These are phyloP conservation scores for Cabera pusaria DNA, from an alignment of 2,888 invertebrate species.

Conservation along the genomic window DNA sequence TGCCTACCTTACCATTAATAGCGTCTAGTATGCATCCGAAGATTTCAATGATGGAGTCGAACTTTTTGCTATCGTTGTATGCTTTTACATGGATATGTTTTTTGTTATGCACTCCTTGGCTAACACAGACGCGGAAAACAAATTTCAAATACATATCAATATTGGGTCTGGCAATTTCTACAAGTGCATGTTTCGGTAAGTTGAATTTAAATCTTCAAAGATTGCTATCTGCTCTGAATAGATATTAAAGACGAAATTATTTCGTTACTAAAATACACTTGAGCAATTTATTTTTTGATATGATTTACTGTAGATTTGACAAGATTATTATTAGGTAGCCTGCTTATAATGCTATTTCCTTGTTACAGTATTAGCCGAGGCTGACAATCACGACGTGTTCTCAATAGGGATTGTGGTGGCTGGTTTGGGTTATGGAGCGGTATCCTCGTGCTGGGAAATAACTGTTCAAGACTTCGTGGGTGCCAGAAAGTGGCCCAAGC, in stretches of 20 bases:
- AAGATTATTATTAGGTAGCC: too few relatives aligned
- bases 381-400: constrained; percentile 68
- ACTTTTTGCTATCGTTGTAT: constrained; percentile 69
- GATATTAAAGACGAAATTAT: too few relatives aligned
- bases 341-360: constrained; percentile 2
- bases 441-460: constrained; percentile 72
- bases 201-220: too few relatives aligned
- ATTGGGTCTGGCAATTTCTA: constrained; percentile 59
- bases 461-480: constrained; percentile 75
- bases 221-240: too few relatives aligned
- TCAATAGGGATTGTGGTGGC: constrained; percentile 76
- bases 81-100: constrained; percentile 78
- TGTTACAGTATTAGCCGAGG: constrained; percentile 63
- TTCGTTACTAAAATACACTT: too few relatives aligned
- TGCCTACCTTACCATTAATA: constrained; percentile 63
- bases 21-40: constrained; percentile 62
- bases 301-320: too few relatives aligned
- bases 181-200: constrained; percentile 66
- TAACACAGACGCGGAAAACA: constrained; percentile 67
- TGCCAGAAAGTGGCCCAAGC: constrained; percentile 71
- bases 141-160: constrained; percentile 70
- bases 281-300: too few relatives aligned
- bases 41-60: constrained; percentile 62
- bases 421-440: constrained; percentile 76
- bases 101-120: constrained; percentile 69